phyloP scores from a whole-genome alignment of 2,113 vertebrate genomes.

The Electrona antarctica region DNA sequence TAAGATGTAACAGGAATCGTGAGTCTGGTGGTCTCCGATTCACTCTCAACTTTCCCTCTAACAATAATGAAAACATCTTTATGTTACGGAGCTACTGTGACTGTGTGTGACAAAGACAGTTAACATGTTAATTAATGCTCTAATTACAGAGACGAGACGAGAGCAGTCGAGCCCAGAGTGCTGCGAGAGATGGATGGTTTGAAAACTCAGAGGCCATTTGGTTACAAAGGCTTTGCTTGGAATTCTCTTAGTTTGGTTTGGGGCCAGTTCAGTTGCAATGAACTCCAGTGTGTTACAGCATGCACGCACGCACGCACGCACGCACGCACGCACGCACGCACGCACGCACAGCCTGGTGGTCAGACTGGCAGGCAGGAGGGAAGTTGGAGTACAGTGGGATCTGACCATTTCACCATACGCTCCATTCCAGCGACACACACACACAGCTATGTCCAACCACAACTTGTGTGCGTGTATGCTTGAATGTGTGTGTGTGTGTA shows the following conservation, averaged over 20 bases:
- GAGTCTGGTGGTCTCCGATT: too few species aligned
- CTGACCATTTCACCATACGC: slow-evolving; percentile 55
- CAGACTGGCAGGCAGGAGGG: slow-evolving; percentile 70
- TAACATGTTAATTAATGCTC: background rate
- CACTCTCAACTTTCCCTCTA: background rate
- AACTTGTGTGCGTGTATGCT: slow-evolving; percentile 13
- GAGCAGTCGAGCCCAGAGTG: slow-evolving; percentile 15
- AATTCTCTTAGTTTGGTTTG: slow-evolving; percentile 32
- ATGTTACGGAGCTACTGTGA: too few species aligned
- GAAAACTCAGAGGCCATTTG: background rate
- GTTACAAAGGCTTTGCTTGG: slow-evolving; percentile 8
- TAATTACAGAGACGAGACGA: background rate
- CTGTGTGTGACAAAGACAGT: background rate
- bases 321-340: slow-evolving; percentile 32
- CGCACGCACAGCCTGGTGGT: slow-evolving; percentile 52
- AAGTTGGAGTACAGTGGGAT: slow-evolving; percentile 55
- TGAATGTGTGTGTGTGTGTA: slow-evolving; percentile 20
- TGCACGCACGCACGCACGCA: slow-evolving; percentile 20
- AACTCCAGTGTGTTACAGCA: slow-evolving; percentile 5
- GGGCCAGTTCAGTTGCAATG: slow-evolving; percentile 18
- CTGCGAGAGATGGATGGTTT: slow-evolving; percentile 15
- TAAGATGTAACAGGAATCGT: too few species aligned
- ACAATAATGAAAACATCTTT: background rate
- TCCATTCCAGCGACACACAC: slow-evolving; percentile 51
- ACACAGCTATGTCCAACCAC: slow-evolving; percentile 41